Conservation (phyloP, 2,113 vertebrate species). For the Poicephalus gulielmi region DNA sequence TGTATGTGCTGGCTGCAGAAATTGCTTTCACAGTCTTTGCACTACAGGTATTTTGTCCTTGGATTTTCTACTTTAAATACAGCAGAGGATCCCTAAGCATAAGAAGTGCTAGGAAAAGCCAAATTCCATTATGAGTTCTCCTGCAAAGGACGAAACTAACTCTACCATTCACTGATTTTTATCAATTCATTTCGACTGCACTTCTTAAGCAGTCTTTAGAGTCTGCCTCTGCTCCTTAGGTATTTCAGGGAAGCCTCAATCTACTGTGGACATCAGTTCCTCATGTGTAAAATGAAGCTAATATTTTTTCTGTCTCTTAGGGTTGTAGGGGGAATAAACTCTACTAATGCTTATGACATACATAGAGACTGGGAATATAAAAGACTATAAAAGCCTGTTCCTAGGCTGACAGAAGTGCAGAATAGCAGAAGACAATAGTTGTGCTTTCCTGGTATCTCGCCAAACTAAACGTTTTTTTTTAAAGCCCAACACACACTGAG, state of each 20-base stretch:
- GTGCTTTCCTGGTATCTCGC: background rate
- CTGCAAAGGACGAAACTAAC: background rate
- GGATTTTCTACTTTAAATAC: background rate
- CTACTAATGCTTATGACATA: background rate
- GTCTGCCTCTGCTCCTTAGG: background rate
- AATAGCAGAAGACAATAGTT: conserved; percentile 7
- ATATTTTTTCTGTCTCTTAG: background rate
- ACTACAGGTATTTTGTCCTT: background rate
- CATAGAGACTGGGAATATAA: background rate
- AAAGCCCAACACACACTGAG: background rate
- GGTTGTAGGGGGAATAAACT: background rate
- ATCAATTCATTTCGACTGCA: background rate
- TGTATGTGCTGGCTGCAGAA: background rate
- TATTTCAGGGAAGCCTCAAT: background rate
- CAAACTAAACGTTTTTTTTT: background rate
- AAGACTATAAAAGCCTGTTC: background rate
- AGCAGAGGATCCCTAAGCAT: background rate
- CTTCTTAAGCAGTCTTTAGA: background rate
- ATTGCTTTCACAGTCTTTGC: background rate
- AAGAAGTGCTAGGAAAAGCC: background rate
- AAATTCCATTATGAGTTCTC: background rate
- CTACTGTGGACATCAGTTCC: background rate
- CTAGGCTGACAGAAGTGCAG: background rate
- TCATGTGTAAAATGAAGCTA: background rate
- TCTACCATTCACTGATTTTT: background rate